These are phyloP conservation scores for Phengaris alcon DNA, from an alignment of 2,888 invertebrate species.

Conservation along the genomic window DNA sequence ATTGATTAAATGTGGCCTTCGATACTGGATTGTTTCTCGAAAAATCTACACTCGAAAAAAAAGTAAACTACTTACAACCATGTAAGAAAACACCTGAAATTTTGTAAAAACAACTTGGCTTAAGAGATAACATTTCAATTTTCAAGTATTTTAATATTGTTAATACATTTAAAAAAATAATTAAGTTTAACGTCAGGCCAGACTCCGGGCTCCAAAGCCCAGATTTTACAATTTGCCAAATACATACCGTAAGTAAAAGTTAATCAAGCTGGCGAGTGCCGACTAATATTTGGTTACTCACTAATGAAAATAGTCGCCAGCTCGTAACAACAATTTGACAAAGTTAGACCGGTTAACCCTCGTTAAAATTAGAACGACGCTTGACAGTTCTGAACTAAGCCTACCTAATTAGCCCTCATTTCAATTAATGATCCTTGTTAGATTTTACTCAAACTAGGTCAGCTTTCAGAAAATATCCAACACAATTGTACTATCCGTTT, in stretches of 20 bases:
- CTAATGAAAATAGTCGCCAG: neutral
- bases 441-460: neutral
- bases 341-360: constrained; percentile 10
- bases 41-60: neutral
- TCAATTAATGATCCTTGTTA: neutral
- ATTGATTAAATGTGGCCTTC: neutral
- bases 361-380: neutral
- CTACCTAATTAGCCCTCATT: neutral
- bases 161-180: too few relatives aligned
- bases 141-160: too few relatives aligned
- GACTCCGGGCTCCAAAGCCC: too few relatives aligned
- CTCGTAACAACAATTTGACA: neutral
- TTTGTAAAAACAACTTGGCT: too few relatives aligned
- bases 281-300: neutral
- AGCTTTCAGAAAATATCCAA: neutral
- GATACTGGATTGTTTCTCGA: neutral
- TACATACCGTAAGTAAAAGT: neutral
- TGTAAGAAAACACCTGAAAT: too few relatives aligned
- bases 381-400: constrained; percentile 15
- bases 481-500: neutral
- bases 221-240: neutral
- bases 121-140: too few relatives aligned
- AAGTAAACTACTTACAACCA: too few relatives aligned
- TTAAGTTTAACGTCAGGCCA: too few relatives aligned
- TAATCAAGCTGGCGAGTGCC: neutral